phyloP scores from a whole-genome alignment of 2,113 vertebrate species.

The Ramphastos sulfuratus region DNA sequence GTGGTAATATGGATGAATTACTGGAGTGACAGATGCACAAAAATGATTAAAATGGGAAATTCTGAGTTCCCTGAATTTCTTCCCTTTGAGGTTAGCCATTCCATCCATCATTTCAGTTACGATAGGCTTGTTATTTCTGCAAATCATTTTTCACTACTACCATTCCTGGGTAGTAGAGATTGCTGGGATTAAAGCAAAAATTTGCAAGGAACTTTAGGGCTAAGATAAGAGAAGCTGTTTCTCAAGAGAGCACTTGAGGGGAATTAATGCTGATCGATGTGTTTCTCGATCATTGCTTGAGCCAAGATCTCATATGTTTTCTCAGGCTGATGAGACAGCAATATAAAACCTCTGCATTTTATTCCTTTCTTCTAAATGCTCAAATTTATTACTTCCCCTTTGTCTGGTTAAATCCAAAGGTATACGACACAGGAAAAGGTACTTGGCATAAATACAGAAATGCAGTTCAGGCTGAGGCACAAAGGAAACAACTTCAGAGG shows the following conservation, averaged over 20 bases:
- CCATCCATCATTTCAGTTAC: not conserved
- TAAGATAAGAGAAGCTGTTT: slow-evolving; percentile 15
- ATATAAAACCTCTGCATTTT: slow-evolving; percentile 10
- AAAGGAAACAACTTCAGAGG: not conserved
- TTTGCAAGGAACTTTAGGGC: slow-evolving; percentile 9
- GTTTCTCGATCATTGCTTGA: not conserved
- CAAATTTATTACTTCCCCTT: slow-evolving; percentile 49
- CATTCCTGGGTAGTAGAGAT: not conserved
- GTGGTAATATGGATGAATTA: not conserved
- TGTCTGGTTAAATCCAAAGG: not conserved
- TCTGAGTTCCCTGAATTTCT: not conserved
- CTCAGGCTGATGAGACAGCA: not conserved
- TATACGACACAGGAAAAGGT: not conserved
- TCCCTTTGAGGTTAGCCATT: not conserved
- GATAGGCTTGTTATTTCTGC: not conserved
- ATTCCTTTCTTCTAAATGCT: not conserved
- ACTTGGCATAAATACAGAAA: slow-evolving; percentile 39
- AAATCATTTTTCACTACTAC: slow-evolving; percentile 8
- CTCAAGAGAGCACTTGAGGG: not conserved
- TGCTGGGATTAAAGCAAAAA: not conserved
- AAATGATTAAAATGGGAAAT: not conserved
- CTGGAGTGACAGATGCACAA: not conserved
- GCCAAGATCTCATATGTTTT: slow-evolving; percentile 9
- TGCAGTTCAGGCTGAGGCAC: not conserved
- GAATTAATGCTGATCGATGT: not conserved